Base-by-base conservation (phyloP, 1,140 invertebrate genomes). In the Zophobas morio region DNA sequence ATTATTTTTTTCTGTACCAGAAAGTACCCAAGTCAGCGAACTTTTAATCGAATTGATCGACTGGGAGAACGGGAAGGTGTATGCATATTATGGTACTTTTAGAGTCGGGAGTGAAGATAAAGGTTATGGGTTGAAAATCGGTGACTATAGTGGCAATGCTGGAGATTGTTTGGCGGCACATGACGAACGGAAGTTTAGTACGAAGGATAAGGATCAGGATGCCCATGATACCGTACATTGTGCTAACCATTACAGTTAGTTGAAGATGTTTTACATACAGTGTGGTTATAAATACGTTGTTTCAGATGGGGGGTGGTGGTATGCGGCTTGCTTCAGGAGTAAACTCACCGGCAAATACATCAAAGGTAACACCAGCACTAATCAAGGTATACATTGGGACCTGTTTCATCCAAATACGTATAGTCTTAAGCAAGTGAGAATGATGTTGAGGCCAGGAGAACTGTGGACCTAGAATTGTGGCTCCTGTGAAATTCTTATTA, bases 131-230 rank as follows among this genome's bases (percentile, higher is more conserved):
- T 87, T 94, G 4, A 89, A 88, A 73, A 84, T 92, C 3, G 84
- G 90, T 6, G 87, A 88, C 46, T 91, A 92, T 84, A 87, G 85
- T 51, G 93, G 90, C 1, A 90, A 89, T 78, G 91, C 91, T 56
- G 91, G 90, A 0, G 92, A 95, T 82, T 92, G 93, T 0, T 83
- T 95, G 8, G 87, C 87, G 8, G 93, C 93, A 57, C 93, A 95
- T 81, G 91, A 92, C 33, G 91, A 90, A 0, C 90, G 91, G 83
- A 90, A 90, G 83, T 95, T 94, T 84, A 93, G 92, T 47, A 94
- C 93, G 0, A 87, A 88, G 42, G 42, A 46, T 8, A 46, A 3
- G 42, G 42, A 46, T 46, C 42, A 46, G 3, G 42, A 46, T 46
- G 20, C 20, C 20, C 42, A 46, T 4, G 42, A 46, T 8, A 46